These are phyloP conservation scores for Arctocebus calabarensis DNA, from an alignment of 2,797 vertebrate species.

Conservation along the genomic window DNA sequence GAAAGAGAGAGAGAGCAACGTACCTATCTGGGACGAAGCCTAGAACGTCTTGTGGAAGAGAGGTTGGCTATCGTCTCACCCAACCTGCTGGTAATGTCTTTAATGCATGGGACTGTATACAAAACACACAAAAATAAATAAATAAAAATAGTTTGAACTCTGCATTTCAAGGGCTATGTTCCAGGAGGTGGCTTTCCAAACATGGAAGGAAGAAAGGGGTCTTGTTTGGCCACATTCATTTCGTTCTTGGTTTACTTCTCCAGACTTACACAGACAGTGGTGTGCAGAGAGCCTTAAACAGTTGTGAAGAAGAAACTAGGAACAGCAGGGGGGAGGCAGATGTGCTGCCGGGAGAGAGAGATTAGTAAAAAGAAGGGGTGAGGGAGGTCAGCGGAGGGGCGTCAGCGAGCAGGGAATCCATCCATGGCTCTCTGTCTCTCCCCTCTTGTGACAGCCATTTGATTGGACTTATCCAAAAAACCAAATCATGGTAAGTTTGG, in stretches of 20 bases:
- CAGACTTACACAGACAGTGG: not conserved
- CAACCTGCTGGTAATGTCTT: not conserved
- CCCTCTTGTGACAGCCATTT: not conserved
- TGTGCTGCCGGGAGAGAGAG: not conserved
- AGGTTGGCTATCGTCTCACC: not conserved
- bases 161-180: slow-evolving; percentile 14
- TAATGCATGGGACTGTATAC: not conserved
- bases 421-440: not conserved
- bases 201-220: not conserved
- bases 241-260: slow-evolving; percentile 38
- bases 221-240: not conserved
- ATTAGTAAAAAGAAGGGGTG: not conserved
- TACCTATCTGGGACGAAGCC: not conserved
- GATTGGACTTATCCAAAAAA: not conserved
- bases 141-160: not conserved
- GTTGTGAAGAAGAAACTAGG: not conserved
- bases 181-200: slow-evolving; percentile 41
- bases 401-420: not conserved
- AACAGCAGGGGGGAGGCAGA: not conserved
- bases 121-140: not conserved
- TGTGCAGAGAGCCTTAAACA: not conserved
- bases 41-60: not conserved
- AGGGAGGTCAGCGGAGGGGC: not conserved
- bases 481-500: not conserved
- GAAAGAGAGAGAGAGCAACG: not conserved